phyloP scores from a whole-genome alignment of 2,113 vertebrate genomes.

The Isurus oxyrinchus region DNA sequence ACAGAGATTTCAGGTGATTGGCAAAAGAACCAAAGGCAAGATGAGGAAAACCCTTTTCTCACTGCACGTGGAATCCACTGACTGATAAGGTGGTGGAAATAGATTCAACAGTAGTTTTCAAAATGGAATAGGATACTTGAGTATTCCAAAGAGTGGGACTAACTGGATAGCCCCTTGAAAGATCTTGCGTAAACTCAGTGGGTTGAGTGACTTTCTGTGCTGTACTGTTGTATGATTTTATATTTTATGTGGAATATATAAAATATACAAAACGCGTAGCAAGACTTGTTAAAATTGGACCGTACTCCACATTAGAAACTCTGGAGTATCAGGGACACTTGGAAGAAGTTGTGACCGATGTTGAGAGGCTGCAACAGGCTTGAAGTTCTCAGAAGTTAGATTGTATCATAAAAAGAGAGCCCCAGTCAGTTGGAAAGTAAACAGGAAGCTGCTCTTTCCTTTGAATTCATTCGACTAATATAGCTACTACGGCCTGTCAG shows the following conservation, averaged over 20 bases:
- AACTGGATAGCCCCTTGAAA: neutral
- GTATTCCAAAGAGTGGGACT: neutral
- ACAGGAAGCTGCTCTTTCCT: conserved; percentile 23
- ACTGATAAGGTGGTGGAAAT: neutral
- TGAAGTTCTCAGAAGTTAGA: neutral
- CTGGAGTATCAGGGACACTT: neutral
- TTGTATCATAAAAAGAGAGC: neutral
- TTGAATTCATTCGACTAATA: neutral
- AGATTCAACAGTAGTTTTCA: neutral
- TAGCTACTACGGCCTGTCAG: neutral
- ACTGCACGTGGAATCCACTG: neutral
- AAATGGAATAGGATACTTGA: neutral
- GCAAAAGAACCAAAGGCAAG: too few relatives aligned
- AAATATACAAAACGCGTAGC: neutral
- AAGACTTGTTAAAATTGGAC: neutral
- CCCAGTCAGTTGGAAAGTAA: neutral
- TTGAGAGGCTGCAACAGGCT: neutral
- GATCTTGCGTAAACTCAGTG: neutral
- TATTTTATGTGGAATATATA: neutral
- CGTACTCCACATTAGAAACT: neutral
- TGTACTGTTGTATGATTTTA: neutral
- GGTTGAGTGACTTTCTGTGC: neutral
- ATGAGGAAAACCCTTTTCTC: neutral
- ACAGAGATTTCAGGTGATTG: neutral
- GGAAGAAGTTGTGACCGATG: neutral